Conservation (phyloP, 2,888 invertebrate species). For the Drosophila anomalata region DNA sequence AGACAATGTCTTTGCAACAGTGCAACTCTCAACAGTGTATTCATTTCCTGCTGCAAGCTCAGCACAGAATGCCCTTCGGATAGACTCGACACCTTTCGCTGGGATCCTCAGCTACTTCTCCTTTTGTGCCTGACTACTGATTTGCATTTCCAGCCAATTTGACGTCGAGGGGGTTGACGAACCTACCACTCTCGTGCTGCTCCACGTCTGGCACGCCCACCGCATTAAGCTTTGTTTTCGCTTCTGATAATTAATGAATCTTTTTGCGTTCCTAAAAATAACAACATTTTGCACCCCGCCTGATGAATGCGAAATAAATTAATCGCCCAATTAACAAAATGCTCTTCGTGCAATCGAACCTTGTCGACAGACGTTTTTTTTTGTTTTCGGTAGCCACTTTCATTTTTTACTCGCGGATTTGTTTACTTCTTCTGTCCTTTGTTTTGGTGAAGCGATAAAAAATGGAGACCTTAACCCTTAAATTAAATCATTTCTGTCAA, state of each 20-base stretch:
- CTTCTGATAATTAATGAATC: constrained; percentile 24
- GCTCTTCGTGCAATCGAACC: constrained; percentile 22
- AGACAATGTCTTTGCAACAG: background rate
- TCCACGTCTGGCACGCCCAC: background rate
- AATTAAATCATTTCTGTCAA: constrained; percentile 30
- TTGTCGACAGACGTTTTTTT: background rate
- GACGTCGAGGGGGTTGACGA: constrained; percentile 14
- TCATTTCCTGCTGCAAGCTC: constrained; percentile 39
- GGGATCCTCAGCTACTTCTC: background rate
- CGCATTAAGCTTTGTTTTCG: constrained; percentile 17
- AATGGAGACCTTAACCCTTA: constrained; percentile 8
- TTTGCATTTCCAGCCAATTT: constrained; percentile 21
- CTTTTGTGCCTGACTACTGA: background rate
- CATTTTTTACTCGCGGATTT: background rate
- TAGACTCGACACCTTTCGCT: constrained; percentile 31
- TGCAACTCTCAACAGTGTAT: constrained; percentile 33
- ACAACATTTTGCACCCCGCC: constrained; percentile 8
- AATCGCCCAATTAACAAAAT: constrained; percentile 41
- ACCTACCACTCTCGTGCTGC: constrained; percentile 1
- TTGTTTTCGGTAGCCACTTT: constrained; percentile 6
- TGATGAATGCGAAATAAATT: constrained; percentile 39
- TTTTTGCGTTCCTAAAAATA: constrained; percentile 20
- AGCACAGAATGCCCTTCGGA: constrained; percentile 3
- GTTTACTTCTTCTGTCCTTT: constrained; percentile 3
- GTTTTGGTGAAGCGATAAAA: background rate